Evolutionary conservation across 2,113 vertebrate species (phyloP).

Genomic region (Crotalus helleri): DNA sequence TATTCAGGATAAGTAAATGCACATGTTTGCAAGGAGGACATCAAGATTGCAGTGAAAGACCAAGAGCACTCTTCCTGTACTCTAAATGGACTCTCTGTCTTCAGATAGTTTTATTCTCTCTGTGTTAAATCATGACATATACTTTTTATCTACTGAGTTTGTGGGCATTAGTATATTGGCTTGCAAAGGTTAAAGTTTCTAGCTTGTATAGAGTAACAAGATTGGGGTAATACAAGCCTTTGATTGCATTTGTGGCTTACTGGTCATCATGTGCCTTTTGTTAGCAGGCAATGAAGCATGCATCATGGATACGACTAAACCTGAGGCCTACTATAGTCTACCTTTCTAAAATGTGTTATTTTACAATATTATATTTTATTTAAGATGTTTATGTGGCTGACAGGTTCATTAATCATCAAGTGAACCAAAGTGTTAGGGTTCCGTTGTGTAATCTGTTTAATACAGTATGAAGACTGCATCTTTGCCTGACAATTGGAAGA

Average conservation of each 20-base stretch:
- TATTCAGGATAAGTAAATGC: not conserved
- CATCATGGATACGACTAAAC: not conserved
- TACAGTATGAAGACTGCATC: not conserved
- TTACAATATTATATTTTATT: not conserved
- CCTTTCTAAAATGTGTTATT: not conserved
- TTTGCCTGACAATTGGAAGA: not conserved
- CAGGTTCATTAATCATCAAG: not conserved
- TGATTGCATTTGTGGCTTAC: too few species aligned
- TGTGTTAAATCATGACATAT: too few species aligned
- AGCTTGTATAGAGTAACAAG: too few species aligned
- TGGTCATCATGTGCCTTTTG: too few species aligned
- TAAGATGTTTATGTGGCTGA: not conserved
- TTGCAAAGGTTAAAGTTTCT: too few species aligned
- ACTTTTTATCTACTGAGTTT: too few species aligned
- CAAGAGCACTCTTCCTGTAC: not conserved
- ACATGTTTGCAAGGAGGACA: too few species aligned
- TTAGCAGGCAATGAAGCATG: not conserved
- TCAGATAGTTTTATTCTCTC: too few species aligned
- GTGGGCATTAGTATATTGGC: too few species aligned
- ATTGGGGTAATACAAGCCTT: too few species aligned
- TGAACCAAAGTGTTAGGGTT: not conserved
- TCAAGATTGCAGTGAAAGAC: not conserved
- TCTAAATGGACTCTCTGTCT: not conserved
- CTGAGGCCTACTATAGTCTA: not conserved
- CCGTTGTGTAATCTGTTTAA: not conserved